Conservation (phyloP, 2,113 vertebrate genomes). For the Pipa parva region DNA sequence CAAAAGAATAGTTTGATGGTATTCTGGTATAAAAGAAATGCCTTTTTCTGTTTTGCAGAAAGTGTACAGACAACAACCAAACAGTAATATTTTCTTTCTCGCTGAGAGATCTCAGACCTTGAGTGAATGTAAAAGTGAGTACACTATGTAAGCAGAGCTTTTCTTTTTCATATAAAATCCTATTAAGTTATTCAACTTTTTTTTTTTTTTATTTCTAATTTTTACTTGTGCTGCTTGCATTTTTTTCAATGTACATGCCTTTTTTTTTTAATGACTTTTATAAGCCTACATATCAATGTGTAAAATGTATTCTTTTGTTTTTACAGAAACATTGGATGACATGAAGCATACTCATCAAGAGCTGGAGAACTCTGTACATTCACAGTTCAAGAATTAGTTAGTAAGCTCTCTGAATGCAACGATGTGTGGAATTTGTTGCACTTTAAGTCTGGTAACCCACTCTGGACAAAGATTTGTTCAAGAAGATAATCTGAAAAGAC, state of each 20-base stretch:
- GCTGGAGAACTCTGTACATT: constrained; percentile 65
- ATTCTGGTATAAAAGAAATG: not conserved
- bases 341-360: constrained; percentile 80
- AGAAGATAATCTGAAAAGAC: constrained; percentile 54
- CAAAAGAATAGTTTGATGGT: no score
- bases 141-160: not conserved
- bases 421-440: constrained; percentile 94
- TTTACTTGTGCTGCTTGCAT: not conserved
- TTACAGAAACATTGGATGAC: constrained; percentile 75
- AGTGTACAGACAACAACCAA: constrained; percentile 87
- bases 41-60: constrained; percentile 65
- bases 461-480: not conserved
- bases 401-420: not conserved
- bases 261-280: constrained; percentile 1
- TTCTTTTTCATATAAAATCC: no score
- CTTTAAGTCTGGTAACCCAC: constrained; percentile 58
- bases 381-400: constrained; percentile 51
- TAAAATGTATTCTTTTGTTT: constrained; percentile 3
- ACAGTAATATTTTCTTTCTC: constrained; percentile 91
- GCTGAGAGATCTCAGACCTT: constrained; percentile 74
- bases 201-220: not conserved
- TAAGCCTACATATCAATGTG: not conserved
- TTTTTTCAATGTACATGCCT: not conserved
- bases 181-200: no score
- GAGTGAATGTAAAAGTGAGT: constrained; percentile 82